Evolutionary conservation across 2,113 vertebrate species (phyloP), one percentile per base, ranked within the genome.

Genomic region (Spea bombifrons): DNA sequence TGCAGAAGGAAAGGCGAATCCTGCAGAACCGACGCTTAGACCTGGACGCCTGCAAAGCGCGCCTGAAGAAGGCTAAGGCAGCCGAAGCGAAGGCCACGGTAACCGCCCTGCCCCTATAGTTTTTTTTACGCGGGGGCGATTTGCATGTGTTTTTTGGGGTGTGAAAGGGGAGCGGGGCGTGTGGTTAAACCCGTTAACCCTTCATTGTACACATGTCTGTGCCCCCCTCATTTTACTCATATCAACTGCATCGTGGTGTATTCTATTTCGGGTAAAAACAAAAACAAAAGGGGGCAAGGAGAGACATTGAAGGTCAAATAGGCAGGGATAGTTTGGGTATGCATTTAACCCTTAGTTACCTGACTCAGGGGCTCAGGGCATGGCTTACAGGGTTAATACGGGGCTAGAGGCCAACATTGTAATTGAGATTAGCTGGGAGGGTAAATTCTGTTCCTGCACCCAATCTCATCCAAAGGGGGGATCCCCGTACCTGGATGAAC

Each of bases 11-110:
- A 85, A 82, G 92, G 66, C 90, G 95, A 55, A 93, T 99, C 66
- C 90, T 99, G 72, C 92, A 99, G 87, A 98, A 98, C 84, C 93
- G 95, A 0, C 93, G 97, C 1, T 90, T 99, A 72, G 97, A 99
- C 71, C 87, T 99, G 57, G 97, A 99, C 1, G 94, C 95, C 84
- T 96, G 94, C 90, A 99, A 99, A 85, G 95, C 97, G 0, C 89
- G 97, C 3, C 9, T 98, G 85, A 98, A 96, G 88, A 99, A 99
- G 77, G 95, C 97, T 68, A 98, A 97, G 85, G 91, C 92, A 3
- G 96, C 97, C 0, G 97, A 99, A 82, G 95, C 96, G 55, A 98
- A 98, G 87, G 95, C 96, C 77, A 91, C 96, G 86, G 97, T 99
- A 90, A 93, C 88, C 86, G 66, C 71, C 53, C 16, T 5, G 8